A percentile compares a stretch with the other conserved stretches of the same genome.
Evolutionary conservation across 2,888 invertebrate genomes (phyloP).

Genomic region (Aleiodes testaceus): DNA sequence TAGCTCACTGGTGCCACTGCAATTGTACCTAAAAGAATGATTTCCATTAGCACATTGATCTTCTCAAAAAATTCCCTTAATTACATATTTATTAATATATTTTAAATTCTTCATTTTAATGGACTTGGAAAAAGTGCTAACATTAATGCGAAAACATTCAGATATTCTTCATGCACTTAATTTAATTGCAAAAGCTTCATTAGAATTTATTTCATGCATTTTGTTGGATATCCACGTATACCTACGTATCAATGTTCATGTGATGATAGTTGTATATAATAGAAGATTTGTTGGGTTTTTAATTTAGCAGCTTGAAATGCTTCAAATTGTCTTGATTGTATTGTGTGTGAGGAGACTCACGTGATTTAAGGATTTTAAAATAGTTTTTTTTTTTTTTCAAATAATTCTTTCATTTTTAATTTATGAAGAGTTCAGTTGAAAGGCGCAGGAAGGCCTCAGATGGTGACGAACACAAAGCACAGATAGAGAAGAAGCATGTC

Average conservation of each 20-base stretch:
- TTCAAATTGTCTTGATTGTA: conserved; percentile 2
- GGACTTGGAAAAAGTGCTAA: conserved; percentile 21
- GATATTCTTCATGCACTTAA: conserved; percentile 35
- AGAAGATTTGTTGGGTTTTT: background rate
- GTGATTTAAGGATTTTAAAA: conserved; percentile 58
- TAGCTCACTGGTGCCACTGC: conserved; percentile 77
- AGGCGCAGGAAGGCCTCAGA: conserved; percentile 71
- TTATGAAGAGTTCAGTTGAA: conserved; percentile 62
- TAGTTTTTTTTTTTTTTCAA: too few species aligned
- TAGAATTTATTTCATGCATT: too few species aligned
- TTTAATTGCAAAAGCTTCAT: conserved; percentile 17
- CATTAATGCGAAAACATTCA: conserved; percentile 31
- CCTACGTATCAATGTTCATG: background rate
- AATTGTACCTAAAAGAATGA: conserved; percentile 73
- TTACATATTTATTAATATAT: background rate
- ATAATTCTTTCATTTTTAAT: too few species aligned
- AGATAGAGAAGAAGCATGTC: conserved; percentile 74
- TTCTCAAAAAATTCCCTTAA: too few species aligned
- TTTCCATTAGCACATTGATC: background rate
- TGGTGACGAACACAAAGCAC: conserved; percentile 73
- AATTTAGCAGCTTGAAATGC: background rate
- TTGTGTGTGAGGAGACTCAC: conserved; percentile 69
- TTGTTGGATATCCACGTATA: conserved; percentile 15
- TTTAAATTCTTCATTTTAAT: conserved; percentile 12
- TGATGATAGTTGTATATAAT: conserved; percentile 5